Evolutionary conservation across 2,113 vertebrate species (phyloP).

Genomic region (Physeter macrocephalus): DNA sequence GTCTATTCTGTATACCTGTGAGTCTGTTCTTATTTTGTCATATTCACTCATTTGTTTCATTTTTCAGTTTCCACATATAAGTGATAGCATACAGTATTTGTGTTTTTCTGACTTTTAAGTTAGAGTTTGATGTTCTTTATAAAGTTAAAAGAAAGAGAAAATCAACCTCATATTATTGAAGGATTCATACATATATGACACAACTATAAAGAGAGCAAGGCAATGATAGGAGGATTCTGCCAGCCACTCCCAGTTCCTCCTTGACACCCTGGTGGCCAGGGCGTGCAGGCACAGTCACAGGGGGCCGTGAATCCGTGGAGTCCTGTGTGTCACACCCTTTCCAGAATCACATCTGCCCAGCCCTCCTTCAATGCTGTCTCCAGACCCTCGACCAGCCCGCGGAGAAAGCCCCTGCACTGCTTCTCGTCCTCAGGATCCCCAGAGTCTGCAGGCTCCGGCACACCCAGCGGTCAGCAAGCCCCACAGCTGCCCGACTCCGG

Average conservation of each 20-base stretch:
- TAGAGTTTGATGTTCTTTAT: too few species aligned
- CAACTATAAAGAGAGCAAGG: too few species aligned
- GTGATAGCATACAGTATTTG: too few species aligned
- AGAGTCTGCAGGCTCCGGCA: neutral
- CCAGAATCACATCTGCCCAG: neutral
- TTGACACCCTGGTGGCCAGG: neutral
- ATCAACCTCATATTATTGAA: too few species aligned
- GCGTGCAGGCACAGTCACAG: neutral
- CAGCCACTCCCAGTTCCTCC: neutral
- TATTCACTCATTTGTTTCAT: too few species aligned
- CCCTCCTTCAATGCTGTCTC: neutral
- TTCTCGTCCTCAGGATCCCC: neutral
- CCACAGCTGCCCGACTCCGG: neutral
- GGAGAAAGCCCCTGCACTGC: neutral
- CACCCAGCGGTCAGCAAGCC: too few species aligned
- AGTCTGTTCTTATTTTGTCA: too few species aligned
- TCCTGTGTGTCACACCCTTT: neutral
- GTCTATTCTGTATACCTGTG: too few species aligned
- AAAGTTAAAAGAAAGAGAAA: too few species aligned
- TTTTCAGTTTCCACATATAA: too few species aligned
- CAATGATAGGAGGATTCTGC: neutral
- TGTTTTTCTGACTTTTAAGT: too few species aligned
- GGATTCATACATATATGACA: too few species aligned
- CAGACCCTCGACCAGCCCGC: neutral
- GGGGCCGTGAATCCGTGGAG: neutral